Conservation (phyloP, 2,797 vertebrate species). For the Limosa lapponica region DNA sequence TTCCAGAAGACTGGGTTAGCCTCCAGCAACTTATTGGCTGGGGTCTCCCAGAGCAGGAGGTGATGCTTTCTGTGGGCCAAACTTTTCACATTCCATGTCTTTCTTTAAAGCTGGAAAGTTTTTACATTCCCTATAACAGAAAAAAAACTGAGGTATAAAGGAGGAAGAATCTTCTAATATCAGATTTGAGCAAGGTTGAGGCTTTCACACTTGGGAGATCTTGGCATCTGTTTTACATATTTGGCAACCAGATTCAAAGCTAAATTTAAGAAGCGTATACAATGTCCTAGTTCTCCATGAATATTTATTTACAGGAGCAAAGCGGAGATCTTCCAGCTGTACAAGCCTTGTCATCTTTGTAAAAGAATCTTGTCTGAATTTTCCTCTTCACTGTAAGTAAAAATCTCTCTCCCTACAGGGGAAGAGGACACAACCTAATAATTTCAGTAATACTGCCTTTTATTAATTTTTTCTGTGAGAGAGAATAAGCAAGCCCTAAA, state of each 20-base stretch:
- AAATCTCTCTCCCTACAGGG: not conserved
- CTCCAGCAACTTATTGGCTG: not conserved
- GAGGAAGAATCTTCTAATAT: not conserved
- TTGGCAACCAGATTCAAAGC: not conserved
- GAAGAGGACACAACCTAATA: not conserved
- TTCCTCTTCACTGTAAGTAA: not conserved
- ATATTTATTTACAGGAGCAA: slow-evolving; percentile 14
- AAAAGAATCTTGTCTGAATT: not conserved
- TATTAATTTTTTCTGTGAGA: not conserved
- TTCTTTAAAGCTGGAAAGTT: not conserved
- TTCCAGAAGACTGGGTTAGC: not conserved
- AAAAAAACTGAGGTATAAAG: not conserved
- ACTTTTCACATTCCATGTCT: not conserved
- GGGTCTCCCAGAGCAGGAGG: not conserved
- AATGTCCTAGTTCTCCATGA: not conserved
- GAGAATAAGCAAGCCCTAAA: not conserved
- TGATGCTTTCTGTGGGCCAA: not conserved
- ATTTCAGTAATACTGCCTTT: not conserved
- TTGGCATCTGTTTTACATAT: not conserved
- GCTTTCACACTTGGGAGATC: not conserved
- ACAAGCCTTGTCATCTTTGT: not conserved
- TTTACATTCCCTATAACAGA: not conserved
- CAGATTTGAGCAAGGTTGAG: not conserved
- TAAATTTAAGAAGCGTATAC: slow-evolving; percentile 25
- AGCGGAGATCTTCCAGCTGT: not conserved